Evolutionary conservation across 2,113 vertebrate genomes (phyloP).

Genomic region (Protobothrops flavoviridis): DNA sequence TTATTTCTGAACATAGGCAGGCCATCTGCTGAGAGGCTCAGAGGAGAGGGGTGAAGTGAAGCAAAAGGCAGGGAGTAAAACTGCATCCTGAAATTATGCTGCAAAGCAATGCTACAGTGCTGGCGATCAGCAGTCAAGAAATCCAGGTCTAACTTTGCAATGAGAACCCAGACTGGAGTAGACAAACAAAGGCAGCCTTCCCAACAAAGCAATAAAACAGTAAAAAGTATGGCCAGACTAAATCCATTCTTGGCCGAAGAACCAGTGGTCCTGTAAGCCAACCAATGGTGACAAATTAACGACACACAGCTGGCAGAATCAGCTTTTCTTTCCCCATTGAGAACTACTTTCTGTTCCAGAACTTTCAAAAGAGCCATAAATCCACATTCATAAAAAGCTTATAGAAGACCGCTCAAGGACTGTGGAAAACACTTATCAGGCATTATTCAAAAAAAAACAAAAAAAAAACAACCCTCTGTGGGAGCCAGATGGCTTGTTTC

Average conservation of each 20-base stretch:
- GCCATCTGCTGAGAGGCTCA: not conserved
- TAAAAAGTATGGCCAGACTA: not conserved
- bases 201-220: not conserved
- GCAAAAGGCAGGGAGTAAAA: not conserved
- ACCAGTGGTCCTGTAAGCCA: not conserved
- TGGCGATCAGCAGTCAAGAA: not conserved
- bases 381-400: not conserved
- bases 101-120: not conserved
- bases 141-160: not conserved
- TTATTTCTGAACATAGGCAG: not conserved
- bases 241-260: not conserved
- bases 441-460: not conserved
- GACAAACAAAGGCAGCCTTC: not conserved
- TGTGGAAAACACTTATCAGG: not conserved
- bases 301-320: not conserved
- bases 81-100: not conserved
- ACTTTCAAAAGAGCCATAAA: not conserved
- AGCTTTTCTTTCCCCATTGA: not conserved
- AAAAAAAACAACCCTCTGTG: too few species aligned
- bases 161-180: not conserved
- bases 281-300: not conserved
- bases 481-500: not conserved
- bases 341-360: not conserved
- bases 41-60: not conserved
- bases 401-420: not conserved